These are phyloP conservation scores for Griposia aprilina DNA, from an alignment of 2,888 invertebrate genomes.

Conservation along the genomic window DNA sequence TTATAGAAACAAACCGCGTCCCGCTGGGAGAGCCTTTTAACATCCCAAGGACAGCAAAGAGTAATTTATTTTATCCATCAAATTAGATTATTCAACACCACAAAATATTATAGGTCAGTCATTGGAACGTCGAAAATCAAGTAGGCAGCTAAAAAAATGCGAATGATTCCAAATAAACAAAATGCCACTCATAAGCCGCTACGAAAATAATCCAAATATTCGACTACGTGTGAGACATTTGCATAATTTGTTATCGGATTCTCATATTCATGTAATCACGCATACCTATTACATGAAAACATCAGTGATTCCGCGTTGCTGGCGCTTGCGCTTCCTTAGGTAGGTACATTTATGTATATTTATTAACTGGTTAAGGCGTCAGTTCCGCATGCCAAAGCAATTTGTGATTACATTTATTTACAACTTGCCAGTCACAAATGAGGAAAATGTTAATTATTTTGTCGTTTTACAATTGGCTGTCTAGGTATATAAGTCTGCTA, in stretches of 20 bases:
- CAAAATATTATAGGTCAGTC: conserved; percentile 34
- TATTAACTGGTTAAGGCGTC: conserved; percentile 58
- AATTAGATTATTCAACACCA: conserved; percentile 12
- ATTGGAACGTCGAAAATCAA: conserved; percentile 30
- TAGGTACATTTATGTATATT: conserved; percentile 55
- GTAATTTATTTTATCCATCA: conserved; percentile 11
- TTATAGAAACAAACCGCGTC: background rate
- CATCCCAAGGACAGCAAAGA: background rate
- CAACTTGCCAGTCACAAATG: conserved; percentile 28
- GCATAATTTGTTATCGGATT: conserved; percentile 51
- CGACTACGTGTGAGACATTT: conserved; percentile 42
- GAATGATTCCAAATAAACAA: conserved; percentile 49
- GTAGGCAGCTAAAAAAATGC: conserved; percentile 28
- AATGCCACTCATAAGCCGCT: conserved; percentile 38
- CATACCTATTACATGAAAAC: conserved; percentile 61
- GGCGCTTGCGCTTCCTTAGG: conserved; percentile 63
- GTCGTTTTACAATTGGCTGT: conserved; percentile 18
- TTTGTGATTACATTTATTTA: conserved; percentile 63
- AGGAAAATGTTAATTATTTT: conserved; percentile 26
- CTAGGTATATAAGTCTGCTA: background rate
- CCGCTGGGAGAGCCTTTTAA: background rate
- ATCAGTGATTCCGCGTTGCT: conserved; percentile 66
- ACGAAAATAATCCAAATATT: conserved; percentile 51
- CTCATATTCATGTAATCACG: conserved; percentile 60
- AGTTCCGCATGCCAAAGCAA: conserved; percentile 68